phyloP scores from a whole-genome alignment of 1,140 invertebrate genomes.

The Trichonephila clavipes region DNA sequence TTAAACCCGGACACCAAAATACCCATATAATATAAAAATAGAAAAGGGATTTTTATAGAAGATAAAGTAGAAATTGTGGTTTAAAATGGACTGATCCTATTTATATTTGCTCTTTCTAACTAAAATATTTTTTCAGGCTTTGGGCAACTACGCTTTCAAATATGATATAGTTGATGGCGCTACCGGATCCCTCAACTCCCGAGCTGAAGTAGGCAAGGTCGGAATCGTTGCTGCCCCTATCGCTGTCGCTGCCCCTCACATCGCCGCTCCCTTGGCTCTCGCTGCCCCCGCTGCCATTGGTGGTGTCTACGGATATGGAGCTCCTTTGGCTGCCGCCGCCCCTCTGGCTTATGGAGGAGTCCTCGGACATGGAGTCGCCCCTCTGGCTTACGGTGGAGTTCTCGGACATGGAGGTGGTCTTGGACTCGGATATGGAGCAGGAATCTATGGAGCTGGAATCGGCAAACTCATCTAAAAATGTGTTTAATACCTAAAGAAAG shows the following conservation, averaged over 20 bases:
- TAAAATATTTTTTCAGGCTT: not conserved
- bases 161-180: not conserved
- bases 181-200: conserved; percentile 3
- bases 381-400: not conserved
- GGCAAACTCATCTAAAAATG: not conserved
- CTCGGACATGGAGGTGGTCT: not conserved
- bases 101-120: too few relatives aligned
- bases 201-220: conserved; percentile 16
- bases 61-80: too few relatives aligned
- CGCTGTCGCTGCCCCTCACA: not conserved
- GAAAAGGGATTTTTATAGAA: too few relatives aligned
- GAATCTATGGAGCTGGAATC: not conserved
- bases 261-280: not conserved
- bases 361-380: not conserved
- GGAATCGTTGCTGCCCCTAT: not conserved
- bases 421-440: not conserved
- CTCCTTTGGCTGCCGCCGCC: not conserved
- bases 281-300: not conserved
- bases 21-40: too few relatives aligned
- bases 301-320: not conserved
- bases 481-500: too few relatives aligned
- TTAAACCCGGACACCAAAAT: too few relatives aligned
- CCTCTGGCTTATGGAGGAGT: not conserved
- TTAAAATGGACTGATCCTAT: too few relatives aligned
- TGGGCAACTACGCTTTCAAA: not conserved